Conservation (phyloP, 2,113 vertebrate species). For the Syrmaticus mikado region DNA sequence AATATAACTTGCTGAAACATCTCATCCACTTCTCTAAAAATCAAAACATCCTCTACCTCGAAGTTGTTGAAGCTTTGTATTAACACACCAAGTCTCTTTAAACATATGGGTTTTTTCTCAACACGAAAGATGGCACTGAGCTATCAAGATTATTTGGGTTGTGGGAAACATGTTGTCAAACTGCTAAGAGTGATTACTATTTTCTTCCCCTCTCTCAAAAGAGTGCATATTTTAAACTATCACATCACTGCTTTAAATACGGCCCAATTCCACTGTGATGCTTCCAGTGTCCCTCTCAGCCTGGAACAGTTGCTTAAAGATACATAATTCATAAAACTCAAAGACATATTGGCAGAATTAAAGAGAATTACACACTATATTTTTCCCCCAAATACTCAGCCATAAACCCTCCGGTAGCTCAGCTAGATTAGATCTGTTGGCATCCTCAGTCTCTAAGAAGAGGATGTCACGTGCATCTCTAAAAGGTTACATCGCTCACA, state of each 20-base stretch:
- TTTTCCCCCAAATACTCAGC: background rate
- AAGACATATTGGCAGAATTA: background rate
- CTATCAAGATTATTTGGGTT: slow-evolving; percentile 6
- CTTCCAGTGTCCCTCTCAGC: background rate
- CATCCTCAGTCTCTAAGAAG: background rate
- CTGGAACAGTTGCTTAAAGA: background rate
- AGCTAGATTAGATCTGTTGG: background rate
- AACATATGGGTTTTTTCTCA: background rate
- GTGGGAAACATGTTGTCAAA: slow-evolving; percentile 21
- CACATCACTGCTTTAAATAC: background rate
- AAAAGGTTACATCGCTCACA: background rate
- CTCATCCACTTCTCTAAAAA: background rate
- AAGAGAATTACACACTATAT: background rate
- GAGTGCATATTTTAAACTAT: slow-evolving; percentile 21
- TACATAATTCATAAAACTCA: background rate
- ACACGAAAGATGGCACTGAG: background rate
- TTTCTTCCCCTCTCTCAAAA: slow-evolving; percentile 13
- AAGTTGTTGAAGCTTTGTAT: background rate
- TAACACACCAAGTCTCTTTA: background rate
- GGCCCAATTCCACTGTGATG: background rate
- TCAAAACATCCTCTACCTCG: background rate
- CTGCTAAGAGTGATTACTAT: slow-evolving; percentile 20
- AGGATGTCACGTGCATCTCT: background rate
- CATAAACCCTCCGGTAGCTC: background rate
- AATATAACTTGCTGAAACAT: background rate